These are phyloP conservation scores for Amniataba percoides DNA, from an alignment of 2,797 vertebrate species.

Conservation along the genomic window DNA sequence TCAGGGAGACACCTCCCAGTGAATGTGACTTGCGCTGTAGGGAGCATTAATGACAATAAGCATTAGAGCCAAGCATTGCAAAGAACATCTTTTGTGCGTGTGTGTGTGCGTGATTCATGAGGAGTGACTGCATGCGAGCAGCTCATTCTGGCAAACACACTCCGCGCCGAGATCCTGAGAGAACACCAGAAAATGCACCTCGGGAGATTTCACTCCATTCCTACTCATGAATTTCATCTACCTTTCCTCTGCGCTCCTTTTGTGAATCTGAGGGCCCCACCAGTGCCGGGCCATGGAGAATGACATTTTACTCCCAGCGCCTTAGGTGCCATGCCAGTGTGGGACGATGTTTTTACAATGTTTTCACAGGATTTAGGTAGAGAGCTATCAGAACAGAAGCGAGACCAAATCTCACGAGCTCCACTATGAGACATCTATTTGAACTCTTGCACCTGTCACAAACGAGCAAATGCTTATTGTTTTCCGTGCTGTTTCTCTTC, in stretches of 20 bases:
- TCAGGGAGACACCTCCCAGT: conserved; percentile 22
- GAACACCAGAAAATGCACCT: conserved; percentile 39
- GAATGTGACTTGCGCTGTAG: conserved; percentile 22
- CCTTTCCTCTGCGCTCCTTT: conserved; percentile 24
- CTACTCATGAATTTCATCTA: conserved; percentile 48
- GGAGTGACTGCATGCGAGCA: conserved; percentile 22
- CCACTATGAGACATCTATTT: conserved; percentile 12
- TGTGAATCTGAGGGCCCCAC: conserved; percentile 48
- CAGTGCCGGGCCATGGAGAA: conserved; percentile 40
- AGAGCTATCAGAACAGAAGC: conserved; percentile 27
- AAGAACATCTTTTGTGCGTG: conserved; percentile 12
- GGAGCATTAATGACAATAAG: conserved; percentile 54
- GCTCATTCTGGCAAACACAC: conserved; percentile 44
- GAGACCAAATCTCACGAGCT: conserved; percentile 3
- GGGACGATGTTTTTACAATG: conserved; percentile 41
- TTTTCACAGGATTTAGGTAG: conserved; percentile 55
- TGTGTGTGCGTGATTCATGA: conserved; percentile 38
- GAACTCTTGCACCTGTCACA: neutral
- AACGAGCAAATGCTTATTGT: neutral
- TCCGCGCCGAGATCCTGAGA: conserved; percentile 22
- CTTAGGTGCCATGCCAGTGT: conserved; percentile 38
- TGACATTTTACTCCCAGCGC: conserved; percentile 61
- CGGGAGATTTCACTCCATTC: conserved; percentile 46
- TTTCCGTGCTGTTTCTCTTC: neutral
- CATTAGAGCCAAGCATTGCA: conserved; percentile 51